Evolutionary conservation across 2,797 vertebrate genomes (phyloP).

Genomic region (Anguilla pacifica): DNA sequence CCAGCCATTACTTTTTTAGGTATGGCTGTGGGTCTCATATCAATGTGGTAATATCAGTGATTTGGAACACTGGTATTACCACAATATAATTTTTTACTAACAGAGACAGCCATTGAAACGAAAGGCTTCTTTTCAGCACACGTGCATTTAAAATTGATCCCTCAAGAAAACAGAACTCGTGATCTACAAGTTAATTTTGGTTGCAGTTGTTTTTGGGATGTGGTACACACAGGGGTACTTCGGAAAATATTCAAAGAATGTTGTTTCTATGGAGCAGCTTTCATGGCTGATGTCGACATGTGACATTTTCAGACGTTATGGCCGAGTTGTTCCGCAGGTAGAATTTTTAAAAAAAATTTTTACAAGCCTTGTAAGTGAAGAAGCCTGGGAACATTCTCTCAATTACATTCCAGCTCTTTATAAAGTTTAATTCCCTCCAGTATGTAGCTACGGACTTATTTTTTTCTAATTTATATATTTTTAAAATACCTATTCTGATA

Average conservation of each 20-base stretch:
- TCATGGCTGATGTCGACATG: not conserved
- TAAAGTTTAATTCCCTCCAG: constrained; percentile 34
- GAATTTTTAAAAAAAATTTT: too few species aligned
- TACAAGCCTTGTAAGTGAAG: constrained; percentile 13
- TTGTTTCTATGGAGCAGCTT: not conserved
- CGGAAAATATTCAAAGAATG: not conserved
- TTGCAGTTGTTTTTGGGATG: constrained; percentile 4
- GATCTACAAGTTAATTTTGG: not conserved
- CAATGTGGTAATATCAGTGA: not conserved
- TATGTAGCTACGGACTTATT: too few species aligned
- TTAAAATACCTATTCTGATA: constrained; percentile 34
- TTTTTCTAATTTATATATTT: constrained; percentile 45
- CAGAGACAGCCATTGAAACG: not conserved
- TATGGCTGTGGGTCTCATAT: not conserved
- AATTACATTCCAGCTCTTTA: constrained; percentile 24
- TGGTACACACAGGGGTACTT: not conserved
- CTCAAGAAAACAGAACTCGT: not conserved
- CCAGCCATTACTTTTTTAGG: not conserved
- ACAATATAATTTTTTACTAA: not conserved
- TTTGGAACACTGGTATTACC: not conserved
- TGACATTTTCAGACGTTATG: constrained; percentile 28
- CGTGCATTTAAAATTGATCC: not conserved
- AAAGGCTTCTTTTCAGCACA: not conserved
- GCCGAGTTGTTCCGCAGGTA: not conserved
- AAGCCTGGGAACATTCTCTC: not conserved